Percentiles rank a stretch among this genome's conserved stretches.
These are phyloP conservation scores for Gallinago jamesoni DNA, from an alignment of 2,113 vertebrate genomes.

Conservation along the genomic window DNA sequence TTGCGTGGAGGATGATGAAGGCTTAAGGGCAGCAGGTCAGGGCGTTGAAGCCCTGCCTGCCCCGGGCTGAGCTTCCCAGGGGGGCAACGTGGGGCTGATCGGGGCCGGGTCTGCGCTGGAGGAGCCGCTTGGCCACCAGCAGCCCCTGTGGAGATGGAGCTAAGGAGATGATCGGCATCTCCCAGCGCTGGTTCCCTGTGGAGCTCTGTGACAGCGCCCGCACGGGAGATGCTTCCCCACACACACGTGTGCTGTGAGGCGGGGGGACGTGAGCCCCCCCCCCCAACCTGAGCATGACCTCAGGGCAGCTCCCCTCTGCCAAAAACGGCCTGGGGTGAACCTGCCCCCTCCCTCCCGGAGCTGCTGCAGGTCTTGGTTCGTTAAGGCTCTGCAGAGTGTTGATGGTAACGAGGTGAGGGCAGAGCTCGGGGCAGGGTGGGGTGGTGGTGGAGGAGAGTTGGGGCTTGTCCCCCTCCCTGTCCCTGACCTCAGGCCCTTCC, in stretches of 20 bases:
- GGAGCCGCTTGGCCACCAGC: fast-evolving
- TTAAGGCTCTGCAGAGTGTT: fast-evolving
- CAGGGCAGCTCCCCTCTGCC: too few relatives aligned
- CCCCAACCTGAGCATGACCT: neutral
- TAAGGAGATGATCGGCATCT: fast-evolving
- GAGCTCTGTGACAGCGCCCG: neutral
- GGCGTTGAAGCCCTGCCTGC: neutral
- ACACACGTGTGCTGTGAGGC: fast-evolving
- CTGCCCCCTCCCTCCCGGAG: neutral
- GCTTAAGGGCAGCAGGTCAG: neutral
- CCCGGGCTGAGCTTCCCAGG: fast-evolving
- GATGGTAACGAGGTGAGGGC: neutral
- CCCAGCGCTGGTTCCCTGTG: neutral
- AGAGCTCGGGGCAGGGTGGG: neutral
- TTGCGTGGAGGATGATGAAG: neutral
- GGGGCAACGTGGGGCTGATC: neutral
- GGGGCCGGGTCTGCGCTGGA: too few relatives aligned
- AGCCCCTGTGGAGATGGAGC: neutral
- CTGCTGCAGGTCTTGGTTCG: fast-evolving
- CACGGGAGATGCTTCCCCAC: neutral
- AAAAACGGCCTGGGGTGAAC: neutral
- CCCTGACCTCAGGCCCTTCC: fast-evolving
- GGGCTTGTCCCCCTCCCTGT: neutral
- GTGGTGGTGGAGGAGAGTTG: too few relatives aligned
- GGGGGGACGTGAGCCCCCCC: neutral